Percentiles rank a stretch among this genome's conserved stretches.
These are phyloP conservation scores for Mareca penelope DNA, from an alignment of 2,797 vertebrate genomes.

Conservation along the genomic window DNA sequence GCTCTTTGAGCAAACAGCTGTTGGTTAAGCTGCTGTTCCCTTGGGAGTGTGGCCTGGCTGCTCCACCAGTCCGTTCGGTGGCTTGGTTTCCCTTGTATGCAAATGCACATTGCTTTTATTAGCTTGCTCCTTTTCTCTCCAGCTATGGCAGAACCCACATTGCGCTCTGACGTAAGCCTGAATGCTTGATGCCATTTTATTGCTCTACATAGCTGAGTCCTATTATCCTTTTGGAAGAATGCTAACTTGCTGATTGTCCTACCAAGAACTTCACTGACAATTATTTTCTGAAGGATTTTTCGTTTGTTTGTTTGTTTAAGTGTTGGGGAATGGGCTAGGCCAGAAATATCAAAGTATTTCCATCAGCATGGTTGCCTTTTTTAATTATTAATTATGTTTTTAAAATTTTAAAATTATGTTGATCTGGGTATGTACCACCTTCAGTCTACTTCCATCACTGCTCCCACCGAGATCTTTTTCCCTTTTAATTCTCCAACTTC, in stretches of 20 bases:
- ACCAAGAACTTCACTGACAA: background rate
- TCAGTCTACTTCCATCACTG: background rate
- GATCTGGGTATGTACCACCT: background rate
- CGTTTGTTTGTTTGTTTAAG: background rate
- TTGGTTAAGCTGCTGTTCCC: slow-evolving; percentile 56
- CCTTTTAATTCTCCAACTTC: background rate
- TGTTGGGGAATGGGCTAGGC: background rate
- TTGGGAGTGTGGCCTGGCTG: slow-evolving; percentile 47
- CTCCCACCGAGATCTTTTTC: background rate
- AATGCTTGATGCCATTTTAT: background rate
- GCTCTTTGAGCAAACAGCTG: slow-evolving; percentile 68
- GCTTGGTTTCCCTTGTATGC: slow-evolving; percentile 48
- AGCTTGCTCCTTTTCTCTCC: slow-evolving; percentile 6
- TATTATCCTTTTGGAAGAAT: background rate
- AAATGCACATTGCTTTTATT: background rate
- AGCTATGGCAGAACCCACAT: background rate
- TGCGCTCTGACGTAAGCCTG: background rate
- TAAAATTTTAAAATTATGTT: background rate
- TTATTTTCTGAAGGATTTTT: background rate
- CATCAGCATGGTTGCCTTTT: background rate
- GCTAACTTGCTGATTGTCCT: background rate
- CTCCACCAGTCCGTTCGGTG: slow-evolving; percentile 38
- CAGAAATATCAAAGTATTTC: background rate
- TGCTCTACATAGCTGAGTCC: background rate
- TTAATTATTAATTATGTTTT: background rate